Base-by-base conservation (phyloP, 2,888 invertebrate genomes). In the Hemaris fuciformis region DNA sequence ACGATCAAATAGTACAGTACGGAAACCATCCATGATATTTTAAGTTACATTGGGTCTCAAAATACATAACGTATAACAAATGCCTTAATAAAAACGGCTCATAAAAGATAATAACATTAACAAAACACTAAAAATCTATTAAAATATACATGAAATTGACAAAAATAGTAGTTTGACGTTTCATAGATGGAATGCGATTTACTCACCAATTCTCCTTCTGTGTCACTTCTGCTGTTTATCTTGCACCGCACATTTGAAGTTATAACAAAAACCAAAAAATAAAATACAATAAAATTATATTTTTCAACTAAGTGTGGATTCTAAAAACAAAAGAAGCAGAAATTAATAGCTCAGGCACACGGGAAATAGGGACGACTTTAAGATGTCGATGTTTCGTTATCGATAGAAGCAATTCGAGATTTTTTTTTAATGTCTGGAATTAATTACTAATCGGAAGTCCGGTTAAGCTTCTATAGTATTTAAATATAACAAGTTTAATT, bases 311-410 rank as follows among this genome's bases (percentile, higher is more conserved):
- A 57, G 63, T 41, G 46, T 60, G 25, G 27, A 45, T 53, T 61
- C 65, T 66, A 68, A 71, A 75, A 77, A 77, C 71, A 74, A 74
- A 75, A 78, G 73, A 76, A 72, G 66, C 67, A 73, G 71, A 77
- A 77, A 70, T 67, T 71, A 65, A 73, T 66, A 67, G 62, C 70
- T 70, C 61, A 65, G 71, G 63, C 70, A 69, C 46, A 57, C 46
- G 31, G 45, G 48, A 25, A 41, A 61, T 45, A 57, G 41, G 46
- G 38, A 25, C 22, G 48, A 53, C 15, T 41, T 13, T 0, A 38
- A 7, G 18, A 60, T 23, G 6, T 42, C 34, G 18, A 46, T 15
- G 20, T 22, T 7, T 27, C 2, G 0, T 2, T 46, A 34, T 46
- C 46, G 59, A 59, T 59, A 34, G 4, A 38, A n/a, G 10, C 38